Evolutionary conservation across 2,888 invertebrate genomes (phyloP), one percentile per base, ranked within the genome.

Genomic region (Dynastes hyllus): DNA sequence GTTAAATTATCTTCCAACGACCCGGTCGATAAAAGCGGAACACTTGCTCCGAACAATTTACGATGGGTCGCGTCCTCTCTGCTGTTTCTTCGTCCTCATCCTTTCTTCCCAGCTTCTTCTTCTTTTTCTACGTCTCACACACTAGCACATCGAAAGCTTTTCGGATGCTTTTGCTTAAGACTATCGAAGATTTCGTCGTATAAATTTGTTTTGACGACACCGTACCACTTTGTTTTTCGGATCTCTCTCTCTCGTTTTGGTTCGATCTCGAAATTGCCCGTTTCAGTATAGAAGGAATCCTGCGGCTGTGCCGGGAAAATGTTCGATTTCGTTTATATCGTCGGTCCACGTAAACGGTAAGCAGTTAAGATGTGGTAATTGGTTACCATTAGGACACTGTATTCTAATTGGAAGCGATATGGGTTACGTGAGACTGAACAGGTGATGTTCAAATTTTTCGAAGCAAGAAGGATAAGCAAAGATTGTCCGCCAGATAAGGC

Each of bases 371-470:
- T 71, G 73, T 78, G 78, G 78, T 78, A 78, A 78, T 78, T 78
- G 78, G 78, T 51, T 71, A 55, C 73, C 78, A 73, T 78, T 78
- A 78, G 73, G 65, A 73, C 78, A 73, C 66, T 61, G 73, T 66
- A 78, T 78, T 66, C 78, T 78, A 78, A 78, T 78, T 78, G 78
- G 73, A 77, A 69, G 32, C 55, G 66, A 58, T 58, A 67, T 22
- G 67, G 40, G 22, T 55, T 51, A 55, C 27, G 40, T 53, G 29
- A 32, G 22, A 8, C 13, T 16, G 40, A 63, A 77, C 77, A 67
- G 58, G 67, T 67, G 58, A 77, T 55, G 40, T 22, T 69, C 50
- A 22, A 73, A 76, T 65, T 29, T 45, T 50, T 45, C 6, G 4
- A 37, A 63, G 40, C 29, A 50, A 50, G 51, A 45, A 69, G 22